phyloP scores from a whole-genome alignment of 2,888 invertebrate species.

The Glyphotaelius pellucidus region DNA sequence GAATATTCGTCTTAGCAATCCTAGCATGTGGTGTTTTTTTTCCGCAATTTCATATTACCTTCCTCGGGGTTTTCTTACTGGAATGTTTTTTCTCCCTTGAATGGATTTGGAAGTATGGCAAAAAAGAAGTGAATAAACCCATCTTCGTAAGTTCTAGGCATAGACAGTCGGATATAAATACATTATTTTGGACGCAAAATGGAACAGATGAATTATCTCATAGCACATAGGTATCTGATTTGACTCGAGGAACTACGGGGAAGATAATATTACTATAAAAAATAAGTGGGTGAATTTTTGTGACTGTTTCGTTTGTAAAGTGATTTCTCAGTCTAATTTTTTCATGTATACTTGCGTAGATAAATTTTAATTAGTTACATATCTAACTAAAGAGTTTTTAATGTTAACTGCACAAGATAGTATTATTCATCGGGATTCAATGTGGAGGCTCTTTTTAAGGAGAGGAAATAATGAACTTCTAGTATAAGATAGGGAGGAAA shows the following conservation, averaged over 20 bases:
- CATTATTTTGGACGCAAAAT: background rate
- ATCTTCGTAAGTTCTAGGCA: background rate
- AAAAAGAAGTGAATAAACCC: slow-evolving; percentile 64
- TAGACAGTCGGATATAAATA: slow-evolving; percentile 47
- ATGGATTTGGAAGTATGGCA: background rate
- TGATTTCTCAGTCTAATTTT: too few species aligned
- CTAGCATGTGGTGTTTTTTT: slow-evolving; percentile 63
- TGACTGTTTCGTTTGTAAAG: too few species aligned
- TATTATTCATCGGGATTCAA: too few species aligned
- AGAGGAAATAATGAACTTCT: background rate
- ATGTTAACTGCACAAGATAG: too few species aligned
- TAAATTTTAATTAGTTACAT: too few species aligned
- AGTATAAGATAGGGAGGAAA: background rate
- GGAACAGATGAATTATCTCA: slow-evolving; percentile 42
- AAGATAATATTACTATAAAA: too few species aligned
- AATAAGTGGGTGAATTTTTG: too few species aligned
- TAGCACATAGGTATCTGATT: background rate
- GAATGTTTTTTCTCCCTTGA: slow-evolving; percentile 21
- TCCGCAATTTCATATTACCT: slow-evolving; percentile 40
- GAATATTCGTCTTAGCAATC: slow-evolving; percentile 49
- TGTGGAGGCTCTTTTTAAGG: background rate
- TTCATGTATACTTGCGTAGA: too few species aligned
- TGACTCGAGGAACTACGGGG: too few species aligned
- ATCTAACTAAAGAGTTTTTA: too few species aligned
- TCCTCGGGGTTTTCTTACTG: slow-evolving; percentile 49